These are phyloP conservation scores for Thymelicus lineola DNA, from an alignment of 2,888 invertebrate species.

Conservation along the genomic window DNA sequence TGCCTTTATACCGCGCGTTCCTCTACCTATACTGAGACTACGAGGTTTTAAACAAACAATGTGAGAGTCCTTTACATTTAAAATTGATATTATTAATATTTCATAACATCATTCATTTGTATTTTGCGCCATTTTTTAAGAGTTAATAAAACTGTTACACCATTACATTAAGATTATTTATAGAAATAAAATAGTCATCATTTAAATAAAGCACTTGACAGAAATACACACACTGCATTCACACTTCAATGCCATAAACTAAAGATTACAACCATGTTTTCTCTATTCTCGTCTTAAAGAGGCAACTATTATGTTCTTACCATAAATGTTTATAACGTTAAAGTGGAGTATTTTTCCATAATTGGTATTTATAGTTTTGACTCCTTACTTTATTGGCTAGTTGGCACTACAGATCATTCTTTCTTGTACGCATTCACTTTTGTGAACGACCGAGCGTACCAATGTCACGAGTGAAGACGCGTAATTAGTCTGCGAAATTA, in stretches of 20 bases:
- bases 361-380: slow-evolving; percentile 33
- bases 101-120: too few species aligned
- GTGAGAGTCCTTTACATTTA: too few species aligned
- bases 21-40: too few species aligned
- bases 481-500: slow-evolving; percentile 35
- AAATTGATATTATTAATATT: too few species aligned
- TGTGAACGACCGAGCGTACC: slow-evolving; percentile 5
- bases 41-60: too few species aligned
- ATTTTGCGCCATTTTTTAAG: too few species aligned
- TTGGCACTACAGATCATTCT: slow-evolving; percentile 12
- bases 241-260: slow-evolving; percentile 19
- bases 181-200: too few species aligned
- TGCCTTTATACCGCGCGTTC: too few species aligned
- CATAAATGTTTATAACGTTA: slow-evolving; percentile 33
- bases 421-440: slow-evolving; percentile 14
- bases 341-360: slow-evolving; percentile 33
- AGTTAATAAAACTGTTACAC: too few species aligned
- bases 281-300: slow-evolving; percentile 14
- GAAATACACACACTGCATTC: slow-evolving; percentile 13
- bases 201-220: slow-evolving; percentile 12
- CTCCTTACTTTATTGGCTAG: slow-evolving; percentile 22
- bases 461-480: slow-evolving; percentile 21
- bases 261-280: slow-evolving; percentile 20
- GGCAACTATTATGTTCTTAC: slow-evolving; percentile 24
- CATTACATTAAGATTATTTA: too few species aligned